Percentiles rank a stretch among this genome's conserved stretches.
Conservation (phyloP, 2,113 vertebrate species). For the Cricetomys ansorgei region DNA sequence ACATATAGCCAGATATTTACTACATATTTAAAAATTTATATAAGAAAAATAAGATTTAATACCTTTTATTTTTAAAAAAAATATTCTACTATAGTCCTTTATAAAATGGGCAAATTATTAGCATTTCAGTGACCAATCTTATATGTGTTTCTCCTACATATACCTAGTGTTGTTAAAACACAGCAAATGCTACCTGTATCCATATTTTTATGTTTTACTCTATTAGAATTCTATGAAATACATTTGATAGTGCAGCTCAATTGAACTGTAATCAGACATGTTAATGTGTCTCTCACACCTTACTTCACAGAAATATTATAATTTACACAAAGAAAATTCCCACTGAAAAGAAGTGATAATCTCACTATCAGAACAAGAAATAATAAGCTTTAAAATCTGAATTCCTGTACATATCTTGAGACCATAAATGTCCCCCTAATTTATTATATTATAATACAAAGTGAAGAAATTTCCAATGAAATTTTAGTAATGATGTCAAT, state of each 20-base stretch:
- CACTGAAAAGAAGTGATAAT: background rate
- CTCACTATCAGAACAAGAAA: background rate
- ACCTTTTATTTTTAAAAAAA: background rate
- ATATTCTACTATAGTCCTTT: background rate
- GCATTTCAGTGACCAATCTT: background rate
- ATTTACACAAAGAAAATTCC: background rate
- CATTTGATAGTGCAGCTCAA: background rate
- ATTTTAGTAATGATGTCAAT: background rate
- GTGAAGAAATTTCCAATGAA: background rate
- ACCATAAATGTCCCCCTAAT: background rate
- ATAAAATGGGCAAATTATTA: background rate
- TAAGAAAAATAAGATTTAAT: background rate
- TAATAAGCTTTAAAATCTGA: background rate
- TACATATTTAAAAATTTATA: background rate
- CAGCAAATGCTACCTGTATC: background rate
- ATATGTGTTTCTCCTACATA: background rate
- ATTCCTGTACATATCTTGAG: background rate
- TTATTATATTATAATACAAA: no score
- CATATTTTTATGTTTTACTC: background rate
- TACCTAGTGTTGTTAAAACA: background rate
- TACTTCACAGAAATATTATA: background rate
- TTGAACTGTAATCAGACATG: background rate
- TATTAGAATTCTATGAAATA: background rate
- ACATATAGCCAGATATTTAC: background rate
- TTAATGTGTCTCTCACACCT: background rate